A percentile compares a stretch with the other conserved stretches of the same genome.
phyloP scores from a whole-genome alignment of 2,888 invertebrate species.

The Hartigia nigra region DNA sequence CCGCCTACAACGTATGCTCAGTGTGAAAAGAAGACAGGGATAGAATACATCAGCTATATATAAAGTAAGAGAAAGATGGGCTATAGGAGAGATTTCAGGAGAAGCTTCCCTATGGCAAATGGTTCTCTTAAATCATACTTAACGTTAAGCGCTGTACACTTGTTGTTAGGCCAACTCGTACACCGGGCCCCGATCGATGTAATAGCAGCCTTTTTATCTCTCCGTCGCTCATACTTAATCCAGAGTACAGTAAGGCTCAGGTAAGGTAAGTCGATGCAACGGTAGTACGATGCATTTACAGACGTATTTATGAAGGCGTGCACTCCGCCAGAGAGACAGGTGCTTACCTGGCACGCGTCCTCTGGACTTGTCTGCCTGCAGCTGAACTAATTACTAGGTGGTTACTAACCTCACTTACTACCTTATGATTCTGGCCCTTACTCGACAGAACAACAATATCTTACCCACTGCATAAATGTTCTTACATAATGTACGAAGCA shows the following conservation, averaged over 20 bases:
- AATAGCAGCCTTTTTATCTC: constrained; percentile 22
- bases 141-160: constrained; percentile 16
- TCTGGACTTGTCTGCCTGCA: constrained; percentile 27
- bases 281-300: constrained; percentile 16
- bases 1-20: neutral
- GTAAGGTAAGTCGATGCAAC: neutral
- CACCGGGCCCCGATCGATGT: constrained; percentile 22
- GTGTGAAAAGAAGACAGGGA: neutral
- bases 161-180: neutral
- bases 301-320: constrained; percentile 23
- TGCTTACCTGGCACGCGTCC: constrained; percentile 41
- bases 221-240: constrained; percentile 18
- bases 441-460: neutral
- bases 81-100: neutral
- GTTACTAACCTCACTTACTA: neutral
- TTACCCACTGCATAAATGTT: neutral
- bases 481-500: neutral
- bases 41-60: neutral
- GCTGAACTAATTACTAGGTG: constrained; percentile 48
- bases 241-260: neutral
- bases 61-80: neutral
- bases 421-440: neutral
- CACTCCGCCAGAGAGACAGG: constrained; percentile 17
- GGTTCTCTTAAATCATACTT: constrained; percentile 18
- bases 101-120: neutral